A percentile compares a stretch with the other conserved stretches of the same genome.
These are phyloP conservation scores for Pantherophis vulpinus DNA, from an alignment of 2,797 vertebrate genomes.

Conservation along the genomic window DNA sequence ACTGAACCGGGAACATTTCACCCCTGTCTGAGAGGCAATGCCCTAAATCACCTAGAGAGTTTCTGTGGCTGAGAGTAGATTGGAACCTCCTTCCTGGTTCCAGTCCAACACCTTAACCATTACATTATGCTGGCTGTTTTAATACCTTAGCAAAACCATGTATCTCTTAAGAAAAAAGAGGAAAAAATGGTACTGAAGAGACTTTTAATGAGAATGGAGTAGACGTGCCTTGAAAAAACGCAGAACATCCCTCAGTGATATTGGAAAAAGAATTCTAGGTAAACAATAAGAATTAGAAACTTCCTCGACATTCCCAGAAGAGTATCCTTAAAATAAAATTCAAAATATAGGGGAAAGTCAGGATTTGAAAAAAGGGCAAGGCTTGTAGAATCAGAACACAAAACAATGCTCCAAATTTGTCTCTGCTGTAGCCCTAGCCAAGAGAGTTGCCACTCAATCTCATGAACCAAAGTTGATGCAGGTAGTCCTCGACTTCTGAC, in stretches of 20 bases:
- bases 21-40: too few relatives aligned
- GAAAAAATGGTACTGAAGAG: too few relatives aligned
- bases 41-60: not conserved
- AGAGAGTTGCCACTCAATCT: not conserved
- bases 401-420: not conserved
- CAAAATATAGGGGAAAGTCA: not conserved
- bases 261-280: not conserved
- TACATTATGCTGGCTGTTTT: not conserved
- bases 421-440: not conserved
- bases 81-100: not conserved
- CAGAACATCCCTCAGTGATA: not conserved
- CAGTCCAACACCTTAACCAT: not conserved
- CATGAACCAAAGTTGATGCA: too few relatives aligned
- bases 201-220: not conserved
- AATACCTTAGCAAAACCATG: too few relatives aligned
- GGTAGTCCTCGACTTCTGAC: too few relatives aligned
- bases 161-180: not conserved
- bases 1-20: too few relatives aligned
- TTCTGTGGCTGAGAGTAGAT: not conserved
- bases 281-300: not conserved
- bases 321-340: not conserved
- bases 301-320: not conserved
- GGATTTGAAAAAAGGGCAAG: not conserved
- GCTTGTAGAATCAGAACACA: not conserved
- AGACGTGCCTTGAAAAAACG: not conserved